A percentile compares a stretch with the other conserved stretches of the same genome.
Conservation (phyloP, 2,888 invertebrate species). For the Eustalomyia histrio region DNA sequence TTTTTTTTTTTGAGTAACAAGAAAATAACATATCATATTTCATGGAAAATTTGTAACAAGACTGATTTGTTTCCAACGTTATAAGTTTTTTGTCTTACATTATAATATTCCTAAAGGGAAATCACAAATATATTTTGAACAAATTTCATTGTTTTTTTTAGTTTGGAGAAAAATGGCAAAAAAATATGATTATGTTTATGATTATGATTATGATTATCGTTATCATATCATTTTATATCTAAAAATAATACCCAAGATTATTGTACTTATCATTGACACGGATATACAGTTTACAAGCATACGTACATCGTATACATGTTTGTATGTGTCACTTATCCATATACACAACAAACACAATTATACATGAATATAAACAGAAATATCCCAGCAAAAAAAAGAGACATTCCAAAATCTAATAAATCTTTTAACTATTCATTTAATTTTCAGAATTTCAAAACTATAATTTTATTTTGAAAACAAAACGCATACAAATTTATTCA, state of each 20-base stretch:
- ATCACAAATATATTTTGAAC: not conserved
- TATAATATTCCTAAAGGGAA: slow-evolving; percentile 20
- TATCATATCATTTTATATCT: slow-evolving; percentile 49
- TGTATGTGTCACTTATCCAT: too few relatives aligned
- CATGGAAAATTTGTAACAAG: not conserved
- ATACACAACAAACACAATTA: too few relatives aligned
- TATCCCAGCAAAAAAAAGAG: too few relatives aligned
- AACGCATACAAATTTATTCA: too few relatives aligned
- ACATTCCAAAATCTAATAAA: too few relatives aligned
- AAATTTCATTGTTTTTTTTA: not conserved
- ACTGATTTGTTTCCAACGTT: not conserved
- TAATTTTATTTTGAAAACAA: too few relatives aligned
- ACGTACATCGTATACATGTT: too few relatives aligned
- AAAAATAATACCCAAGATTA: slow-evolving; percentile 45
- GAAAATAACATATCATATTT: slow-evolving; percentile 18
- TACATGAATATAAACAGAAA: too few relatives aligned
- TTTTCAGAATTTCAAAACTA: too few relatives aligned
- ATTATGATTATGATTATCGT: slow-evolving; percentile 56
- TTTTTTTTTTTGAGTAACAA: not conserved
- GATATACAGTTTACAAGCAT: not conserved
- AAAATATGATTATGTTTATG: too few relatives aligned
- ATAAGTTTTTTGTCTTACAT: slow-evolving; percentile 9
- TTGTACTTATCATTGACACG: slow-evolving; percentile 34
- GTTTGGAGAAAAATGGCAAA: not conserved
- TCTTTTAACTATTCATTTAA: too few relatives aligned